These are phyloP conservation scores for Heteropelma amictum DNA, from an alignment of 2,888 invertebrate species.

Conservation along the genomic window DNA sequence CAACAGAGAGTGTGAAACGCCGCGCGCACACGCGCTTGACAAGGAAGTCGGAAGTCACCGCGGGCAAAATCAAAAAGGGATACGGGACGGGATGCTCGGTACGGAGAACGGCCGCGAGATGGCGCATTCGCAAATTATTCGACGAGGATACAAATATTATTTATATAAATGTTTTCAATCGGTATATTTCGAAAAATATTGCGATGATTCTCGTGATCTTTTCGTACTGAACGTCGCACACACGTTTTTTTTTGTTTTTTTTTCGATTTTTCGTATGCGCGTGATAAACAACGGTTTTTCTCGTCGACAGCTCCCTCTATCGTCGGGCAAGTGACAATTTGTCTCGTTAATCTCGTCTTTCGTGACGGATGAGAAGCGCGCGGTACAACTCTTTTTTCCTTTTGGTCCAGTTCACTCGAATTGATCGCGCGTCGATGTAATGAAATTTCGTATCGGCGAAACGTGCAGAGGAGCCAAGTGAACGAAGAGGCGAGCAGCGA, in stretches of 20 bases:
- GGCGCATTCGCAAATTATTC: not conserved
- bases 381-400: not conserved
- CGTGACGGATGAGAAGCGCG: not conserved
- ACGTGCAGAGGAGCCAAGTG: slow-evolving; percentile 6
- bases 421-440: slow-evolving; percentile 20
- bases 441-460: slow-evolving; percentile 13
- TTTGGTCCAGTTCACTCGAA: slow-evolving; percentile 35
- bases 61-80: not conserved
- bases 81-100: not conserved
- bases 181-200: not conserved
- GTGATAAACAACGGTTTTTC: not conserved
- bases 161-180: not conserved
- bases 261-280: not conserved
- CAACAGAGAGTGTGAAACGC: no score
- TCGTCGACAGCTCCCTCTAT: slow-evolving; percentile 9
- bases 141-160: not conserved
- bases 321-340: not conserved
- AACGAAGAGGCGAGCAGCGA: slow-evolving; percentile 67
- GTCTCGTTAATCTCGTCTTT: not conserved
- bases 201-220: not conserved
- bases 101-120: not conserved
- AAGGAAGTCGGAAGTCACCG: not conserved
- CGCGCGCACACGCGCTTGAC: slow-evolving; percentile 42
- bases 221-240: slow-evolving; percentile 10
- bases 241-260: not conserved